These are phyloP conservation scores for Prunella himalayana DNA, from an alignment of 2,113 vertebrate genomes.

Conservation along the genomic window DNA sequence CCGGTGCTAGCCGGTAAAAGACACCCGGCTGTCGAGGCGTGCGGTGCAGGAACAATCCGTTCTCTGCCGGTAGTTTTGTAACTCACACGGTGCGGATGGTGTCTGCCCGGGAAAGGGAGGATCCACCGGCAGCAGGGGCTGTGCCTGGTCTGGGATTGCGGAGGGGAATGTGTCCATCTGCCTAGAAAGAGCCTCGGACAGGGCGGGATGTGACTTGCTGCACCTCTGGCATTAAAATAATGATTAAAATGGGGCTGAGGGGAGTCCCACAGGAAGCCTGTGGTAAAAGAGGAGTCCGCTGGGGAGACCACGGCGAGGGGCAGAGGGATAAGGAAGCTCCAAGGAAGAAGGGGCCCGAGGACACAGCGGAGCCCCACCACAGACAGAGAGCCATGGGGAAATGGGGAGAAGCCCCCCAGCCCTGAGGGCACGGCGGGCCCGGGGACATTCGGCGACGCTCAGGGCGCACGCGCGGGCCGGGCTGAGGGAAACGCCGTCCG, in stretches of 20 bases:
- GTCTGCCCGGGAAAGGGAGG: neutral
- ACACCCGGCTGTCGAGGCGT: neutral
- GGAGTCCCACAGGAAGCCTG: neutral
- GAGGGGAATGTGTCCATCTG: neutral
- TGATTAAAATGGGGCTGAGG: neutral
- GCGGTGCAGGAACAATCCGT: neutral
- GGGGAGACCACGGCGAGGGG: too few relatives aligned
- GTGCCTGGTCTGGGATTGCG: neutral
- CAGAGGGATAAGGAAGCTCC: too few relatives aligned
- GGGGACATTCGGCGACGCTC: accelerated
- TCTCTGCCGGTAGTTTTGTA: neutral
- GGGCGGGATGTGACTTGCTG: too few relatives aligned
- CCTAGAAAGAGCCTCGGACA: neutral
- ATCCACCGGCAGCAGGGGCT: neutral
- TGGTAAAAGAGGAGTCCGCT: neutral
- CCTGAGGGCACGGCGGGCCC: neutral
- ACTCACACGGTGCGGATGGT: neutral
- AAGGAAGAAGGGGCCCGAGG: neutral
- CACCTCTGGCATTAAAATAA: neutral
- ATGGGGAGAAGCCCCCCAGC: neutral
- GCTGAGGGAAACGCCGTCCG: accelerated
- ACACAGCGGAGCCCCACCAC: neutral
- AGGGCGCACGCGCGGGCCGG: too few relatives aligned
- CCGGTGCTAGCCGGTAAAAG: neutral
- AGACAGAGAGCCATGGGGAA: accelerated